Percentiles rank a stretch among this genome's conserved stretches.
Conservation (phyloP, 2,113 vertebrate species). For the Pteruthius melanotis region DNA sequence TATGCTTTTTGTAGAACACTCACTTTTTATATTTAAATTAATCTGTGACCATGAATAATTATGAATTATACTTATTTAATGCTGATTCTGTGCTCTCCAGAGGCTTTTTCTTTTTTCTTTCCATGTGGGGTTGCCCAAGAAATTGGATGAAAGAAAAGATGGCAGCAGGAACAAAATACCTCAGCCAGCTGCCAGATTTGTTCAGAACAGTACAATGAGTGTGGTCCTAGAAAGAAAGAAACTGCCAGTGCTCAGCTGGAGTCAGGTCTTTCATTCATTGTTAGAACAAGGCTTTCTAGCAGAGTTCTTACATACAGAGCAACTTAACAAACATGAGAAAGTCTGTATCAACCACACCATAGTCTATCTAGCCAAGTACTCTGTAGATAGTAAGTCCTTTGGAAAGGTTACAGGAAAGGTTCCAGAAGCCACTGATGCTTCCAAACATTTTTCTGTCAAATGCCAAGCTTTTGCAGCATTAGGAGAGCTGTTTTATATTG, state of each 20-base stretch:
- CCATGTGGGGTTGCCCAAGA: neutral
- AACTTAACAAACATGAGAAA: neutral
- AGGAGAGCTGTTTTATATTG: neutral
- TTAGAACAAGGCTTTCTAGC: neutral
- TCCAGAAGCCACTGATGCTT: neutral
- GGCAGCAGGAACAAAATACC: neutral
- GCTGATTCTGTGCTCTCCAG: neutral
- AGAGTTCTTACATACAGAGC: neutral
- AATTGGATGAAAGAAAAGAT: neutral
- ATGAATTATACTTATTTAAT: neutral
- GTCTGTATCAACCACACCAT: neutral
- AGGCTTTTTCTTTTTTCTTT: conserved; percentile 2
- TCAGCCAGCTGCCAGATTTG: neutral
- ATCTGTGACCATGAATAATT: neutral
- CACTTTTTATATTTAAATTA: conserved; percentile 2
- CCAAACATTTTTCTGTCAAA: neutral
- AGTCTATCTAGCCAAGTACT: neutral
- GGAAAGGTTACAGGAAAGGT: neutral
- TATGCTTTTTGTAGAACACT: neutral
- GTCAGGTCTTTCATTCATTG: neutral
- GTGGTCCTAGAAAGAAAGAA: conserved; percentile 17
- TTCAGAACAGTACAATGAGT: neutral
- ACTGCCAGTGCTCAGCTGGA: neutral
- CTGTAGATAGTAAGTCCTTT: neutral
- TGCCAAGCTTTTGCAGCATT: neutral